Percentiles rank a stretch among this genome's conserved stretches.
Conservation (phyloP, 2,113 vertebrate species). For the Coregonus clupeaformis region DNA sequence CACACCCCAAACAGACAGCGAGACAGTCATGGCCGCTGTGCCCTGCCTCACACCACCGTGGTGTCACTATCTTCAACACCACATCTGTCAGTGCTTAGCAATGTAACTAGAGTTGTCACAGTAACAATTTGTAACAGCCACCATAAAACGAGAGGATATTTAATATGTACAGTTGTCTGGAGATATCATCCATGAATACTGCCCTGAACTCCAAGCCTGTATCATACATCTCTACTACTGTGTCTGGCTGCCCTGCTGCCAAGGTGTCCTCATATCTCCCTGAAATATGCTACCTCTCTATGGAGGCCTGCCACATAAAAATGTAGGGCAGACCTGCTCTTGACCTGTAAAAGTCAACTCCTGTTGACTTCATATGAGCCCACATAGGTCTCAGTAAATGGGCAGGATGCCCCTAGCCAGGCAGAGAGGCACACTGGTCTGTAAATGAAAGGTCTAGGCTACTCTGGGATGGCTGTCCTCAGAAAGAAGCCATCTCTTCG, state of each 20-base stretch:
- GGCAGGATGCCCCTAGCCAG: slow-evolving; percentile 10
- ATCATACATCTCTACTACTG: not conserved
- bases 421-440: not conserved
- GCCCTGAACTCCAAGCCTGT: not conserved
- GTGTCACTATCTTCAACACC: slow-evolving; percentile 59
- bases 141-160: slow-evolving; percentile 21
- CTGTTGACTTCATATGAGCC: slow-evolving; percentile 3
- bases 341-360: not conserved
- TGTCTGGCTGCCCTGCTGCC: not conserved
- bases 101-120: slow-evolving; percentile 49
- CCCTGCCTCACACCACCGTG: not conserved
- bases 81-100: slow-evolving; percentile 60
- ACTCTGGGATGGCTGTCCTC: not conserved
- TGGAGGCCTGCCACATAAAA: not conserved
- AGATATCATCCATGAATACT: not conserved
- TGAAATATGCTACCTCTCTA: not conserved
- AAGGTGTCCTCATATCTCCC: not conserved
- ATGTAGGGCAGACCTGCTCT: not conserved
- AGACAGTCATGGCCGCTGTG: slow-evolving; percentile 24
- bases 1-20: not conserved
- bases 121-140: slow-evolving; percentile 33
- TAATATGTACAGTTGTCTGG: slow-evolving; percentile 22
- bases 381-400: slow-evolving; percentile 10
- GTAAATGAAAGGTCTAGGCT: not conserved
- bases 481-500: not conserved